These are phyloP conservation scores for Philotrypesis tridentata DNA, from an alignment of 1,140 invertebrate genomes.

Conservation along the genomic window DNA sequence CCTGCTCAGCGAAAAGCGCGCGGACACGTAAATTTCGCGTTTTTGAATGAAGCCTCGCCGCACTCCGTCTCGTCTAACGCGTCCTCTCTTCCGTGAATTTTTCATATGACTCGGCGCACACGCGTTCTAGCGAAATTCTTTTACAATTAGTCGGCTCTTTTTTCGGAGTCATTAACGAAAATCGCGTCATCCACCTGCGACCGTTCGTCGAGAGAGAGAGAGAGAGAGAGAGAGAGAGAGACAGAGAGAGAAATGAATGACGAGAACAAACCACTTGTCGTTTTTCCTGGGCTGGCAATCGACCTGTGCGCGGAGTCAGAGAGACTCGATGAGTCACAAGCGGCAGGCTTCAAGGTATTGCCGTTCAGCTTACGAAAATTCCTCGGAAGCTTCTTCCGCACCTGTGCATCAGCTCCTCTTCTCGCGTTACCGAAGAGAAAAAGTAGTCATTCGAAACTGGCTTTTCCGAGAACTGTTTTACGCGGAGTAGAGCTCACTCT, in stretches of 20 bases:
- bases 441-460: slow-evolving; percentile 16
- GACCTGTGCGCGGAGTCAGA: too few relatives aligned
- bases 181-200: background rate
- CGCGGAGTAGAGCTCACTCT: too few relatives aligned
- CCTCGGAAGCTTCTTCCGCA: slow-evolving; percentile 29
- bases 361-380: slow-evolving; percentile 36
- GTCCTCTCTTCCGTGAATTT: background rate
- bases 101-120: background rate
- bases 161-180: background rate
- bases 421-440: slow-evolving; percentile 34
- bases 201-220: background rate
- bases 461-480: background rate
- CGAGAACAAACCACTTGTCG: slow-evolving; percentile 9
- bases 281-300: slow-evolving; percentile 35
- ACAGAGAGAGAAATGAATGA: background rate
- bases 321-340: slow-evolving; percentile 17
- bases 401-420: slow-evolving; percentile 15
- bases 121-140: background rate
- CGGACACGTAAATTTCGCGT: background rate
- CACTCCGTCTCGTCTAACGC: background rate
- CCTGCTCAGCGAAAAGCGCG: background rate
- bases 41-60: background rate
- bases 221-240: background rate
- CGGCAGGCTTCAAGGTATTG: slow-evolving; percentile 14
- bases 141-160: background rate